Conservation (phyloP, 2,113 vertebrate genomes). For the Herpetotheres cachinnans region DNA sequence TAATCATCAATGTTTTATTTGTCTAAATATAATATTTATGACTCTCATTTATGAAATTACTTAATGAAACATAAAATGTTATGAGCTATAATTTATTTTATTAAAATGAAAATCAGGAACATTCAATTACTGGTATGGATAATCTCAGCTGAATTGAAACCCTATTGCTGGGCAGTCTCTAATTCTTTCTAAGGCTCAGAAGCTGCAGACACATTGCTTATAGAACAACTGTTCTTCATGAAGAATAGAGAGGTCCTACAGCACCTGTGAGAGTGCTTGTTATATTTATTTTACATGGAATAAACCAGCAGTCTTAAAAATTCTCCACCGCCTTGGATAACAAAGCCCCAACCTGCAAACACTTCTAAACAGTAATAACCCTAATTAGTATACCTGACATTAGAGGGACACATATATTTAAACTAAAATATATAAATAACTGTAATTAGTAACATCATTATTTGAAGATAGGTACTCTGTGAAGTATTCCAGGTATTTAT, state of each 20-base stretch:
- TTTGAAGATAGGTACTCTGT: background rate
- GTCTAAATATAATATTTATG: slow-evolving; percentile 33
- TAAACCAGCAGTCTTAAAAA: background rate
- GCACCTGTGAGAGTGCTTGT: background rate
- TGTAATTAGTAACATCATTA: background rate
- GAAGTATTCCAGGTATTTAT: background rate
- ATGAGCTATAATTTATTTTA: background rate
- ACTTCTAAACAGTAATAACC: background rate
- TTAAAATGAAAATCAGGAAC: slow-evolving; percentile 22
- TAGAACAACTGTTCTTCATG: background rate
- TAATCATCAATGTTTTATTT: slow-evolving; percentile 40
- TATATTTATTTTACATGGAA: background rate
- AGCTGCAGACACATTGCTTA: background rate
- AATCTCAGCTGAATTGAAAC: background rate
- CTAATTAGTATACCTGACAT: background rate
- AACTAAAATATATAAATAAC: background rate
- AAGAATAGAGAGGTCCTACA: background rate
- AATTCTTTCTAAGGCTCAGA: background rate
- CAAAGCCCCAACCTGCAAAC: background rate
- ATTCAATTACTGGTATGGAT: background rate
- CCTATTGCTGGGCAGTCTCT: background rate
- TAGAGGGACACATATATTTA: background rate
- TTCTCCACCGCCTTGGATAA: background rate
- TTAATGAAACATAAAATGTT: slow-evolving; percentile 23
- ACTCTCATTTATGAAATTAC: background rate